Evolutionary conservation across 2,888 invertebrate genomes (phyloP).

Genomic region (Macrophya annulata): DNA sequence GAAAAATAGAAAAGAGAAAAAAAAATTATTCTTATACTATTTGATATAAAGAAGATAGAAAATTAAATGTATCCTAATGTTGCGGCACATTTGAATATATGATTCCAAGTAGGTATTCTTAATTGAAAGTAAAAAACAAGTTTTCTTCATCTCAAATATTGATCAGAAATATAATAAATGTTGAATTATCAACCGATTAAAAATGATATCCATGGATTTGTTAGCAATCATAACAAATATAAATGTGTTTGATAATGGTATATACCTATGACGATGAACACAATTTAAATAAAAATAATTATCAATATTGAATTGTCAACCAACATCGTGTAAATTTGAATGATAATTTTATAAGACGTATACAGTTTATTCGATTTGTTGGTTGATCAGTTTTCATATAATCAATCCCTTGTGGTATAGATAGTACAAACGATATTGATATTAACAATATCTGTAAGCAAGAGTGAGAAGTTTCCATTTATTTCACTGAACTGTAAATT

Average conservation of each 20-base stretch:
- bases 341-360: slow-evolving; percentile 21
- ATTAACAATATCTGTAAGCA: slow-evolving; percentile 1
- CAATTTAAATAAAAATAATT: neutral
- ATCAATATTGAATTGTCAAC: neutral
- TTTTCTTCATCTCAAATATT: neutral
- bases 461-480: neutral
- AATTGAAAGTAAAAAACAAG: neutral
- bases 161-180: neutral
- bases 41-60: slow-evolving; percentile 6
- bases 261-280: neutral
- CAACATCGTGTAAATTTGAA: neutral
- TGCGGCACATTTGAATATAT: neutral
- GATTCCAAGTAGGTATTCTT: neutral
- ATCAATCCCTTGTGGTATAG: slow-evolving; percentile 20
- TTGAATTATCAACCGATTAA: neutral
- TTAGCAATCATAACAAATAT: neutral
- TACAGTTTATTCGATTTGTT: neutral
- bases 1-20: neutral
- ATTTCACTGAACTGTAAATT: neutral
- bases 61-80: neutral
- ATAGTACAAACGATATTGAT: slow-evolving; percentile 46
- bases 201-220: neutral
- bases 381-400: slow-evolving; percentile 11
- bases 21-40: slow-evolving; percentile 39
- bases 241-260: slow-evolving; percentile 3